Conservation (phyloP, 2,888 invertebrate species). For the Campopleginae sp. region DNA sequence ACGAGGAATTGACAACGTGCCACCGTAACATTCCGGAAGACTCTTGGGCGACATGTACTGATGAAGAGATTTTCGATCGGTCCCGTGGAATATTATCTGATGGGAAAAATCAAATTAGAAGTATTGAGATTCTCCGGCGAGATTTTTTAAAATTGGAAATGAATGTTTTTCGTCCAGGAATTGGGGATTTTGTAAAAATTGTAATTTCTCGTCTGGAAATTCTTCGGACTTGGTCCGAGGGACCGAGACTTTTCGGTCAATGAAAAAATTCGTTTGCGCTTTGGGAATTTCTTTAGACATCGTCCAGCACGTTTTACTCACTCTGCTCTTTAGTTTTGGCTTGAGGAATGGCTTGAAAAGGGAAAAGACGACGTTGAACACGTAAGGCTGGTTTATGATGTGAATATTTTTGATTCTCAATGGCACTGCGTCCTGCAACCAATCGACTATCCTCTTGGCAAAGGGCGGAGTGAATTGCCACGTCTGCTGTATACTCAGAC, state of each 20-base stretch:
- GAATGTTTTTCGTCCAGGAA: no score
- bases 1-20: conserved; percentile 88
- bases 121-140: no score
- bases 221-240: no score
- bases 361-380: conserved; percentile 95
- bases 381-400: conserved; percentile 94
- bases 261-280: no score
- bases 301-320: conserved; percentile 77
- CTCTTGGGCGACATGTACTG: conserved; percentile 90
- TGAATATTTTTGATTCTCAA: conserved; percentile 94
- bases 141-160: no score
- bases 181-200: no score
- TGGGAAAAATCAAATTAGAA: conserved; percentile 32
- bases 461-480: conserved; percentile 95
- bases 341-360: conserved; percentile 95
- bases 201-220: no score
- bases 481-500: conserved; percentile 91
- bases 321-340: conserved; percentile 92
- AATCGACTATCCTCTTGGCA: conserved; percentile 93
- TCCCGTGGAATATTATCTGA: conserved; percentile 91
- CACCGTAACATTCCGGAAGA: conserved; percentile 90
- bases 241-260: no score
- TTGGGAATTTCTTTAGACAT: no score
- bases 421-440: conserved; percentile 94
- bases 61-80: conserved; percentile 90